Conservation (phyloP, 1,140 invertebrate genomes). For the Micrasema longulum region DNA sequence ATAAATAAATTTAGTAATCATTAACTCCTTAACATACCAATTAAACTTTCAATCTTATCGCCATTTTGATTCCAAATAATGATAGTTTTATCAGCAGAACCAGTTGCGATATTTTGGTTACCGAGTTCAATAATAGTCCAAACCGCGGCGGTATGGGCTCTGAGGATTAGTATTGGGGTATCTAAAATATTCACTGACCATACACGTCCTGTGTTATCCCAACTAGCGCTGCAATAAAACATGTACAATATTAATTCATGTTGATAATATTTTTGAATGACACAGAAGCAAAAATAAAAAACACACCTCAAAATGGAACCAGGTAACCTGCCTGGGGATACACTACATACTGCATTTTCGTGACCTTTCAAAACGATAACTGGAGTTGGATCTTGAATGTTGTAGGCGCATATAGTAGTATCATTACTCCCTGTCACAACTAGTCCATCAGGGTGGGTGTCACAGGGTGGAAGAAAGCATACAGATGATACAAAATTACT, state of each 20-base stretch:
- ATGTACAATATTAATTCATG: neutral
- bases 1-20: too few species aligned
- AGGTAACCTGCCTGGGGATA: constrained; percentile 61
- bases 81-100: constrained; percentile 92
- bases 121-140: constrained; percentile 83
- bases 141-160: constrained; percentile 88
- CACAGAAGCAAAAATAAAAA: neutral
- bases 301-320: constrained; percentile 66
- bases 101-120: constrained; percentile 79
- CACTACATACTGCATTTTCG: constrained; percentile 75
- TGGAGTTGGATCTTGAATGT: constrained; percentile 70
- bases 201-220: constrained; percentile 88
- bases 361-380: constrained; percentile 81
- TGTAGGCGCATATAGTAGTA: constrained; percentile 83
- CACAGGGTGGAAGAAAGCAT: constrained; percentile 77
- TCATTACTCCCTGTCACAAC: constrained; percentile 93
- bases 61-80: constrained; percentile 81
- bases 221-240: constrained; percentile 78
- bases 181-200: constrained; percentile 75
- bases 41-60: constrained; percentile 65
- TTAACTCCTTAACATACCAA: constrained; percentile 59
- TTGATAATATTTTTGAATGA: neutral
- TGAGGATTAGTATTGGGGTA: constrained; percentile 69
- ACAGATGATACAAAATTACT: constrained; percentile 88
- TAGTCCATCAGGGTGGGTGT: constrained; percentile 78